Conservation (phyloP, 2,113 vertebrate species). For the Oryzias woworae region DNA sequence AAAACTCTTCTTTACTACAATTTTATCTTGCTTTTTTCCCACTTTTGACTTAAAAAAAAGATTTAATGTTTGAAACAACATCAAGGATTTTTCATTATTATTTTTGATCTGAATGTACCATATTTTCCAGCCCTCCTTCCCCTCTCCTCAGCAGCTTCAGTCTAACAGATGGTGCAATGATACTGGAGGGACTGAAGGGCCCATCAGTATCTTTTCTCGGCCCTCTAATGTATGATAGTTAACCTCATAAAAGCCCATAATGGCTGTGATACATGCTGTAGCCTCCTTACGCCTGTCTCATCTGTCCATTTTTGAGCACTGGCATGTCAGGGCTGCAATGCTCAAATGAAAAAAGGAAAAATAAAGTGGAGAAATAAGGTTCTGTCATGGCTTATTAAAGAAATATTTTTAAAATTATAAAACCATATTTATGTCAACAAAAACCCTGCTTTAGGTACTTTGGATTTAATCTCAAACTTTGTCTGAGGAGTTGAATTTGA, state of each 20-base stretch:
- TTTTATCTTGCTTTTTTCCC: too few species aligned
- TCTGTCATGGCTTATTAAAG: not conserved
- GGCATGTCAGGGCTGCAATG: not conserved
- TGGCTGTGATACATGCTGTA: slow-evolving; percentile 13
- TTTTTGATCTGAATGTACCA: not conserved
- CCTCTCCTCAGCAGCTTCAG: slow-evolving; percentile 20
- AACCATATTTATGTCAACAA: too few species aligned
- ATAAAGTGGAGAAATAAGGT: not conserved
- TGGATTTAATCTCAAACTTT: too few species aligned
- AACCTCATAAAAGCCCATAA: slow-evolving; percentile 17
- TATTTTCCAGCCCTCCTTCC: not conserved
- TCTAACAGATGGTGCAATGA: slow-evolving; percentile 46
- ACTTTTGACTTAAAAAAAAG: too few species aligned
- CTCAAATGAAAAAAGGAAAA: not conserved
- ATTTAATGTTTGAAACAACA: too few species aligned
- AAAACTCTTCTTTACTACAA: too few species aligned
- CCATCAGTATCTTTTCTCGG: slow-evolving; percentile 24
- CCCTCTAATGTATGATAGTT: slow-evolving; percentile 20
- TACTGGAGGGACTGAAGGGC: slow-evolving; percentile 29
- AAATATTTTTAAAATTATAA: too few species aligned
- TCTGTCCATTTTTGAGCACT: not conserved
- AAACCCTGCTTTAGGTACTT: too few species aligned
- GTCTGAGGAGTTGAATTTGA: too few species aligned
- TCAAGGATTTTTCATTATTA: not conserved
- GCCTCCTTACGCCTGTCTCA: not conserved